Evolutionary conservation across 2,888 invertebrate genomes (phyloP), one percentile per base, ranked within the genome.

Genomic region (Rapana venosa): DNA sequence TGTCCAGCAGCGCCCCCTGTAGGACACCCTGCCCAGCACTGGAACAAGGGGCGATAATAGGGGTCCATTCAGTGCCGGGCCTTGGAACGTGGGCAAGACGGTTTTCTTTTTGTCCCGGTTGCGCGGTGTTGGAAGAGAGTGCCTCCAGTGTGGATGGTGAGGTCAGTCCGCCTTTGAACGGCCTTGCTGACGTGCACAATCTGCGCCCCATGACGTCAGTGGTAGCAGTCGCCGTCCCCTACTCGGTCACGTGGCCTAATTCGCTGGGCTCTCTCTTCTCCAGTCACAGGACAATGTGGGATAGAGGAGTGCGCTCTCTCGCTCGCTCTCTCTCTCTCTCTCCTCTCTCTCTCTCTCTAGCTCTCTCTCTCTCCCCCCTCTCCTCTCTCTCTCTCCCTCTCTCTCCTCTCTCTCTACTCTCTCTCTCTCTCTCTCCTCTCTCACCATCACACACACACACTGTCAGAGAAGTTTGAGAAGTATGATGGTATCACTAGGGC

Each of bases 1-100:
- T 74, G 74, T 74, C 74, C 74, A 74, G 74, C 30, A 30, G 74
- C 74, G 74, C 74, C 74, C 74, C n/a, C 74, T 74, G 47, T 47
- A 47, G 8, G 47, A 74, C 70, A 13, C 61, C 61, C 5, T 20
- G 0, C 26, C 66, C 22, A 20, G 66, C 0, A 30, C 74, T n/a
- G n/a, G 74, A n/a, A 30, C 30, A 11, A 13, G 26, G 74, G 74
- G n/a, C 30, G 30, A 74, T 74, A 74, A 74, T 74, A 74, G 74
- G 74, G 74, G 74, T 74, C n/a, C 74, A 74, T 74, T 74, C 74
- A 74, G 74, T 30, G 11, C 66, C 66, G 17, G 66, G 66, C 47
- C 47, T 47, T 47, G 47, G 47, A 47, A 47, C 47, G 47, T 47
- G 47, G 47, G 47, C 47, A 47, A 47, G 47, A 47, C 47, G 4